These are phyloP conservation scores for Nyctereutes procyonoides DNA, from an alignment of 2,113 vertebrate species.

Conservation along the genomic window DNA sequence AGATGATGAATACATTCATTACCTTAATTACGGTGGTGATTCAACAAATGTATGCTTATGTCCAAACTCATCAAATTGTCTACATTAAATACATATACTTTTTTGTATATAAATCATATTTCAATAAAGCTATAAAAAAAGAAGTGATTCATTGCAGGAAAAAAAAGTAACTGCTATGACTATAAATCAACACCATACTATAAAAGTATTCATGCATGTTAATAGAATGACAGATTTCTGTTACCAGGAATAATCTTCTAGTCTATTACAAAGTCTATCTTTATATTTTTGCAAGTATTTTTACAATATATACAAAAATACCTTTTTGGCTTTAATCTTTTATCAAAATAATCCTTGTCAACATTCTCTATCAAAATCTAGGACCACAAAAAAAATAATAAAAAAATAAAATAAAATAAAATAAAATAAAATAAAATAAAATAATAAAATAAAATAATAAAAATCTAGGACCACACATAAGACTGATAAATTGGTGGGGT, in stretches of 20 bases:
- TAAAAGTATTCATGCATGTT: not conserved
- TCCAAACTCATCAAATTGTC: not conserved
- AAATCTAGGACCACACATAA: no score
- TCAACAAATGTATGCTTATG: not conserved
- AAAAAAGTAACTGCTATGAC: not conserved
- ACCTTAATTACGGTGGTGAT: not conserved
- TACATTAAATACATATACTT: not conserved
- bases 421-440: no score
- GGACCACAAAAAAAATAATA: not conserved
- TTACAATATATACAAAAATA: not conserved
- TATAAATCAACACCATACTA: not conserved
- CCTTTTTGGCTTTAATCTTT: not conserved
- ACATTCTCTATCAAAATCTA: slow-evolving; percentile 18
- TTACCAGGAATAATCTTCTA: not conserved
- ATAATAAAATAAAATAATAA: no score
- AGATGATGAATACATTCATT: not conserved
- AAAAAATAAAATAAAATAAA: no score
- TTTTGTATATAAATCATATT: not conserved
- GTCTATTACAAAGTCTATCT: not conserved
- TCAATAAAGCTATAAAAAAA: not conserved
- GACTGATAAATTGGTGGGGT: no score
- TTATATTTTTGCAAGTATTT: not conserved
- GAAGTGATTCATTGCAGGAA: not conserved
- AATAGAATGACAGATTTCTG: not conserved
- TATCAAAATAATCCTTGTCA: slow-evolving; percentile 29